A percentile compares a stretch with the other conserved stretches of the same genome.
Evolutionary conservation across 1,140 invertebrate genomes (phyloP).

Genomic region (Papilio polytes): DNA sequence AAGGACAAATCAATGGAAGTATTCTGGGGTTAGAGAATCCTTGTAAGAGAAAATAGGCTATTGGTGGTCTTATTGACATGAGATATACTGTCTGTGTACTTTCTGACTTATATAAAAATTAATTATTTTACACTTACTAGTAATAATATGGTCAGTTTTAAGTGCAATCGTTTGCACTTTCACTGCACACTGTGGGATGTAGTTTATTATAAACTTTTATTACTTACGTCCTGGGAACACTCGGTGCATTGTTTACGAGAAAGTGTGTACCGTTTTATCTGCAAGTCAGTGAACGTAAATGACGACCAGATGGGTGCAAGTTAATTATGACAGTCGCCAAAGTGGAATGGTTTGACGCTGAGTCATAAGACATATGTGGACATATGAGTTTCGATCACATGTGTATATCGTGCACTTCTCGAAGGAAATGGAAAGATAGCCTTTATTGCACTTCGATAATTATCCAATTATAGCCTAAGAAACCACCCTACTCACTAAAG

Average conservation of each 20-base stretch:
- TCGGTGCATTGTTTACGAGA: conserved; percentile 27
- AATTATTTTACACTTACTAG: background rate
- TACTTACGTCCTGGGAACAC: conserved; percentile 28
- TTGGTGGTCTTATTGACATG: background rate
- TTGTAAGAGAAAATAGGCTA: too few relatives aligned
- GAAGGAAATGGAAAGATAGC: background rate
- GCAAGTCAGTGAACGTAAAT: conserved; percentile 22
- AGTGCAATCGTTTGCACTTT: background rate
- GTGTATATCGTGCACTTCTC: background rate
- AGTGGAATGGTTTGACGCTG: background rate
- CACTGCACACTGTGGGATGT: conserved; percentile 7
- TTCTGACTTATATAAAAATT: too few relatives aligned
- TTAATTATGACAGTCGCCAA: conserved; percentile 23
- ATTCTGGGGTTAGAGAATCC: too few relatives aligned
- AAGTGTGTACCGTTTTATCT: conserved; percentile 29
- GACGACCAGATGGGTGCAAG: conserved; percentile 4
- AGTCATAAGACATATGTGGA: background rate
- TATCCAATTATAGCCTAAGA: too few relatives aligned
- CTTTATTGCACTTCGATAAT: too few relatives aligned
- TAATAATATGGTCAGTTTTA: background rate
- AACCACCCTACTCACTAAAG: too few relatives aligned
- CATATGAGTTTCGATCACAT: background rate
- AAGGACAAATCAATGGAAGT: too few relatives aligned
- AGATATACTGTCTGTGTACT: too few relatives aligned
- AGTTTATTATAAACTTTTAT: background rate